Conservation (phyloP, 2,797 vertebrate species). For the Mus minutoides region DNA sequence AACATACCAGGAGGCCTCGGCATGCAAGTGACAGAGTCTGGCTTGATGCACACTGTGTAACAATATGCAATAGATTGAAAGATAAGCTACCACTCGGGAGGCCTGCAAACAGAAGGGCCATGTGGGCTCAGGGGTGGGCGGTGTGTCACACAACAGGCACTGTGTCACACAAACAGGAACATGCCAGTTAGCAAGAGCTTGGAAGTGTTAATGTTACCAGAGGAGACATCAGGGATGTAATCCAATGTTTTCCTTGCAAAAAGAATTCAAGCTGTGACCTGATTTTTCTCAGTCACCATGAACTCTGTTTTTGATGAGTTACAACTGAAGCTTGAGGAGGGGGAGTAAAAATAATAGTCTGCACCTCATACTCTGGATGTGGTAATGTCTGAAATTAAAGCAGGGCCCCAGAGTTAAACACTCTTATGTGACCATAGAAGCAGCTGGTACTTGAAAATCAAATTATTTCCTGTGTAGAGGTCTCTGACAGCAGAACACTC, state of each 20-base stretch:
- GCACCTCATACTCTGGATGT: not conserved
- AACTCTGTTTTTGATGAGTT: conserved; percentile 9
- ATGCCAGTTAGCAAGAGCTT: conserved; percentile 55
- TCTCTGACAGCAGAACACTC: not conserved
- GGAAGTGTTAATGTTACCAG: not conserved
- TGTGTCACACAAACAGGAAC: conserved; percentile 34
- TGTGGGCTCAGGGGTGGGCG: not conserved
- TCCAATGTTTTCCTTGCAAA: conserved; percentile 33
- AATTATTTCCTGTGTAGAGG: not conserved
- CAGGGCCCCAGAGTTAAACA: not conserved
- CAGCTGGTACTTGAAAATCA: not conserved
- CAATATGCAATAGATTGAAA: not conserved
- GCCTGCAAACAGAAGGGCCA: not conserved
- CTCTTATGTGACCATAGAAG: not conserved
- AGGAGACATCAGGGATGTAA: not conserved
- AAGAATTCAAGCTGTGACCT: conserved; percentile 43
- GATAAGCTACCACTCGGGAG: not conserved
- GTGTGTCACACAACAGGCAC: conserved; percentile 4
- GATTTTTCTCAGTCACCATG: conserved; percentile 1
- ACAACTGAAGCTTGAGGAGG: not conserved
- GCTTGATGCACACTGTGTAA: not conserved
- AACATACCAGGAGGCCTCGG: not conserved
- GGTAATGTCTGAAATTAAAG: not conserved
- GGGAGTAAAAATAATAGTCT: not conserved
- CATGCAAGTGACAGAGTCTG: not conserved